Conservation (phyloP, 2,797 vertebrate genomes). For the Mormyrops boulengeri region DNA sequence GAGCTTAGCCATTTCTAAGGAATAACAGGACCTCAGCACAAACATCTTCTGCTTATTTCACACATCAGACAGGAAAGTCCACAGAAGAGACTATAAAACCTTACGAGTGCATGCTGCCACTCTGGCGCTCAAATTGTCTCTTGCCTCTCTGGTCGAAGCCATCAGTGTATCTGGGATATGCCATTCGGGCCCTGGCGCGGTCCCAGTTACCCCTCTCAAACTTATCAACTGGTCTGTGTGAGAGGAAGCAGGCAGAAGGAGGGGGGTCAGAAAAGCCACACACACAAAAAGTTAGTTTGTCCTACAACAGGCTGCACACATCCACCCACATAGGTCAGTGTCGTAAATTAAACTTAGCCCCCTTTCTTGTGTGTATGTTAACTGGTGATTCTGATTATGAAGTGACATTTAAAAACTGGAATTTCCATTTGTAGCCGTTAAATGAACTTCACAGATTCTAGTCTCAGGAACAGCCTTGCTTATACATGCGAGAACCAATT, state of each 20-base stretch:
- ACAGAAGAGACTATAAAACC: constrained; percentile 23
- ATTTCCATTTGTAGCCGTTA: not conserved
- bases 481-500: not conserved
- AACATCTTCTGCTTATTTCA: not conserved
- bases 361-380: not conserved
- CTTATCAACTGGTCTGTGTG: constrained; percentile 53
- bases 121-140: constrained; percentile 71
- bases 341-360: not conserved
- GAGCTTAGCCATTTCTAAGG: not conserved
- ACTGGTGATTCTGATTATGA: not conserved
- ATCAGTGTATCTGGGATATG: constrained; percentile 55
- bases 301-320: not conserved
- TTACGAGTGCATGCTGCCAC: constrained; percentile 64
- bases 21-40: not conserved
- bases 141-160: constrained; percentile 71
- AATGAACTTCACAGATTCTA: not conserved
- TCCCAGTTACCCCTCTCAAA: constrained; percentile 56
- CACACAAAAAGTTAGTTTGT: not conserved
- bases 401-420: not conserved
- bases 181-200: constrained; percentile 59
- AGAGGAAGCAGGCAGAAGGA: constrained; percentile 11
- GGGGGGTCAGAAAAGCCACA: not conserved
- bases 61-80: not conserved
- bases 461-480: not conserved
- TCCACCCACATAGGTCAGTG: not conserved